phyloP scores from a whole-genome alignment of 1,140 invertebrate genomes.

The Drosophila pachea region DNA sequence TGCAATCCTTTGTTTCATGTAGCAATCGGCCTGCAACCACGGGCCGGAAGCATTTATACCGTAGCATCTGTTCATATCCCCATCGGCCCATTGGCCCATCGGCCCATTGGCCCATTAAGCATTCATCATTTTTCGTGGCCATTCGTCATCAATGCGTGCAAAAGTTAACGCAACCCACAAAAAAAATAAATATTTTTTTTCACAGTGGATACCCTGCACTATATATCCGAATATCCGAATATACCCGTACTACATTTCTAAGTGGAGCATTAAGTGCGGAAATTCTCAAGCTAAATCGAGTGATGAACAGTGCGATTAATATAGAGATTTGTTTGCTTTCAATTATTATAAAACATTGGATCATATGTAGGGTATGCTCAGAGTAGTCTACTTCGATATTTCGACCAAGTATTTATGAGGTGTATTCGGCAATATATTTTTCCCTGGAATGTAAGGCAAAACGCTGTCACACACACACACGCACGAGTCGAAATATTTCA shows the following conservation, averaged over 20 bases:
- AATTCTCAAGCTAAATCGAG: too few species aligned
- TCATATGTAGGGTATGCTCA: neutral
- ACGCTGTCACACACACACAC: slow-evolving; percentile 27
- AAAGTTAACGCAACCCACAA: slow-evolving; percentile 52
- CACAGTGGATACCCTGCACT: slow-evolving; percentile 5
- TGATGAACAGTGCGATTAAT: too few species aligned
- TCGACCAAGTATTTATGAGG: slow-evolving; percentile 17
- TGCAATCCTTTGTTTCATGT: slow-evolving; percentile 14
- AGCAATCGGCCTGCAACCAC: slow-evolving; percentile 13
- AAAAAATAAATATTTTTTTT: slow-evolving; percentile 1
- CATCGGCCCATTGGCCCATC: slow-evolving; percentile 67
- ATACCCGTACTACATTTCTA: neutral
- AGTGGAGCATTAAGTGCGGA: too few species aligned
- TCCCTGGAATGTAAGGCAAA: slow-evolving; percentile 22
- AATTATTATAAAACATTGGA: too few species aligned
- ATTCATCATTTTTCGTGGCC: slow-evolving; percentile 71
- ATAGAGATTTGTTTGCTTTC: too few species aligned
- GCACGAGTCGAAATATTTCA: slow-evolving; percentile 34
- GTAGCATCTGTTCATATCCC: slow-evolving; percentile 59
- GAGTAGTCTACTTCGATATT: neutral
- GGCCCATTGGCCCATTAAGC: slow-evolving; percentile 68
- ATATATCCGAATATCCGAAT: slow-evolving; percentile 25
- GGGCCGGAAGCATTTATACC: slow-evolving; percentile 35
- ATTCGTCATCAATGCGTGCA: slow-evolving; percentile 71
- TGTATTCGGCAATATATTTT: slow-evolving; percentile 11